Base-by-base conservation (phyloP, 2,113 vertebrate genomes). In the Sprattus sprattus region DNA sequence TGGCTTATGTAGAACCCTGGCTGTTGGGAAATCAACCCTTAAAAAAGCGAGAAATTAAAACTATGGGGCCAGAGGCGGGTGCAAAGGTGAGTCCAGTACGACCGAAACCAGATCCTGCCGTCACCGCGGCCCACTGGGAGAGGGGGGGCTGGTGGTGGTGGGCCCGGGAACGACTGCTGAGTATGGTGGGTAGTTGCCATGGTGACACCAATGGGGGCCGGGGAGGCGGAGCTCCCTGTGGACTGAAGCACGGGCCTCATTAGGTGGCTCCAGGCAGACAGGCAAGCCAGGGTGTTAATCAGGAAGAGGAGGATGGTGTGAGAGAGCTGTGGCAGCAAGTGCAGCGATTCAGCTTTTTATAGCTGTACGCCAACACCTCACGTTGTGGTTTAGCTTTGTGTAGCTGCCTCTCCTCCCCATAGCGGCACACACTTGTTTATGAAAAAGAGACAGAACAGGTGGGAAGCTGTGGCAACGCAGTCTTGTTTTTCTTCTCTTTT, bases 261-360 rank as follows among this genome's bases (percentile, higher is more conserved):
- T 91, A 87, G 88, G 86, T 86, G 88, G 88, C 85, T 89, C 28
- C 71, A 39, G 71, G 71, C 25, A 71, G 57, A 81, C 78, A 89
- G 87, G 87, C 88, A 85, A 87, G 90, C 90, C 87, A 88, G 85
- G 89, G 86, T 87, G 92, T 89, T 93, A 93, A 94, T 95, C 92
- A 91, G 71, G 15, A 1, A 15, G 86, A 87, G 86, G 86, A 52
- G 49, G 83, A 50, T 81, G 81, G 86, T 90, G 86, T 90, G 90
- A 89, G 89, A 81, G 86, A 88, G 39, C 46, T 28, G 28, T 78
- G 32, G 25, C 71, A 32, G 71, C 28, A 32, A 10, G 60, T 7
- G n/a, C 25, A 4, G 9, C 8, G 9, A 8, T 67, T 67, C 28
- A 39, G 25, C 25, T 15, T 32, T 78, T 39, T 39, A 39, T 78